Percentiles rank a stretch among this genome's conserved stretches.
These are phyloP conservation scores for Epinephelus coioides DNA, from an alignment of 2,797 vertebrate genomes.

Conservation along the genomic window DNA sequence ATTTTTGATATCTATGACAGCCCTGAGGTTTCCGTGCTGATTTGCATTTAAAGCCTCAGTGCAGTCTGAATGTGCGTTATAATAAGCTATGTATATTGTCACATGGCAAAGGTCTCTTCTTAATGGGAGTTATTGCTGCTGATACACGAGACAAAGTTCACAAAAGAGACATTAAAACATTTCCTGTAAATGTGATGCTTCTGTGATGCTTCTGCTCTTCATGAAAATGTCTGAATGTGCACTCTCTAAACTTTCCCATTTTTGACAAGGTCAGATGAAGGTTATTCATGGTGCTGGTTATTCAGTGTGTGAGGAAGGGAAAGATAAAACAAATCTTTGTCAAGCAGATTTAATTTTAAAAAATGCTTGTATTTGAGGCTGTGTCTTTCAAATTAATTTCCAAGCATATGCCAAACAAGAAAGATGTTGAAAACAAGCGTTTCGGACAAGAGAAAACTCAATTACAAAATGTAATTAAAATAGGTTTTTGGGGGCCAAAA, in stretches of 20 bases:
- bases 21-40: too few relatives aligned
- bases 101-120: background rate
- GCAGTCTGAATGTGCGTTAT: too few relatives aligned
- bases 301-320: background rate
- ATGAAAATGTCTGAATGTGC: background rate
- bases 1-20: conserved; percentile 1
- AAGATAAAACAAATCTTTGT: background rate
- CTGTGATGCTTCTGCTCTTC: background rate
- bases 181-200: background rate
- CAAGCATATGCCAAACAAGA: background rate
- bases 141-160: background rate
- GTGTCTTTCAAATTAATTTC: background rate
- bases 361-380: background rate
- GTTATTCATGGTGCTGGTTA: background rate
- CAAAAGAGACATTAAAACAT: background rate
- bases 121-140: background rate
- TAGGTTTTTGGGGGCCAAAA: background rate
- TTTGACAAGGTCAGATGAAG: background rate
- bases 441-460: background rate
- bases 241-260: background rate
- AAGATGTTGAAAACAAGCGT: background rate
- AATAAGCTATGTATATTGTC: background rate
- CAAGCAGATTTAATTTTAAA: background rate
- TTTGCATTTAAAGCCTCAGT: too few relatives aligned
- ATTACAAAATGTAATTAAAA: background rate